These are phyloP conservation scores for Lottia scabra DNA, from an alignment of 2,888 invertebrate genomes.

Conservation along the genomic window DNA sequence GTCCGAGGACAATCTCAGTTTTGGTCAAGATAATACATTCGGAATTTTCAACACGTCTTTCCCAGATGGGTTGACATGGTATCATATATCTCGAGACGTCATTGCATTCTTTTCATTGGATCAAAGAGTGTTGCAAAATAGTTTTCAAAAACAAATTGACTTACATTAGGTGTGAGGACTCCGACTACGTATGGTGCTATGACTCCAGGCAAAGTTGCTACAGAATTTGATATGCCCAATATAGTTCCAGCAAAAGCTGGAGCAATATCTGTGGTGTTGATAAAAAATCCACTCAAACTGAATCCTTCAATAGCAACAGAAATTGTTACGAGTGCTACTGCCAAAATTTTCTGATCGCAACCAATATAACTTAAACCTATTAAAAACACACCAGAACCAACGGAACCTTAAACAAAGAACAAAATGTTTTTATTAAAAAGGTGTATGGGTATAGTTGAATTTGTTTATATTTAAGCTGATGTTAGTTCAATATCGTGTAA, in stretches of 20 bases:
- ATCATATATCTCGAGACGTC: too few relatives aligned
- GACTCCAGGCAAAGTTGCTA: constrained; percentile 38
- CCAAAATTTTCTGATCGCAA: constrained; percentile 39
- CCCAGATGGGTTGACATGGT: too few relatives aligned
- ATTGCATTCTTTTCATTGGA: too few relatives aligned
- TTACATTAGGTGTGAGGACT: constrained; percentile 34
- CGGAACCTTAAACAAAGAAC: constrained; percentile 36
- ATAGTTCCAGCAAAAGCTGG: constrained; percentile 37
- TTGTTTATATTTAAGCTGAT: too few relatives aligned
- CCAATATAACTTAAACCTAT: constrained; percentile 49
- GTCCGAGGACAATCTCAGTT: too few relatives aligned
- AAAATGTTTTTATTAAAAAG: too few relatives aligned
- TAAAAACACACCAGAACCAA: constrained; percentile 46
- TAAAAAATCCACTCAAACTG: constrained; percentile 46
- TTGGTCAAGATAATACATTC: too few relatives aligned
- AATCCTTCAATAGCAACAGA: constrained; percentile 46
- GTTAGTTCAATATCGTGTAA: too few relatives aligned
- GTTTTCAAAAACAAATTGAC: background rate
- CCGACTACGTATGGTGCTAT: constrained; percentile 39
- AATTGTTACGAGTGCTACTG: constrained; percentile 43
- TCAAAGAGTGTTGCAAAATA: too few relatives aligned
- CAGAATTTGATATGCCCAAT: constrained; percentile 32
- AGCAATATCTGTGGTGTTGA: constrained; percentile 40
- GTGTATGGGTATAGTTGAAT: too few relatives aligned
- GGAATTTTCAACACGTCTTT: too few relatives aligned